A percentile compares a stretch with the other conserved stretches of the same genome.
Evolutionary conservation across 2,888 invertebrate species (phyloP).

Genomic region (Aquatica leii): DNA sequence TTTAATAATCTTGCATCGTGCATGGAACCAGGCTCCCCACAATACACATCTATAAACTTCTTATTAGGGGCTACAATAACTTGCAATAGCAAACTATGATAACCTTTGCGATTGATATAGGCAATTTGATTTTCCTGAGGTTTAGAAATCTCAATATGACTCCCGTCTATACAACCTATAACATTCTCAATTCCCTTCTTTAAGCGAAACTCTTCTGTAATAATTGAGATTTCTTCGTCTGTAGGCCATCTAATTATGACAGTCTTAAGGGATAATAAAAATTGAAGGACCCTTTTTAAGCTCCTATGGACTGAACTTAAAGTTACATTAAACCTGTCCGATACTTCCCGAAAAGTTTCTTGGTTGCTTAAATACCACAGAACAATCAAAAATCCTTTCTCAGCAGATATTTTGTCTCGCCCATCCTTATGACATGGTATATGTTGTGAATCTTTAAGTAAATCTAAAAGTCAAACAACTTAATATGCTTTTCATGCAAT

Average conservation of each 20-base stretch:
- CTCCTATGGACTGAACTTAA: slow-evolving; percentile 3
- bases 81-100: slow-evolving; percentile 42
- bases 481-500: slow-evolving; percentile 9
- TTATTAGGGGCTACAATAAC: slow-evolving; percentile 46
- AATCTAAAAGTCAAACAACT: slow-evolving; percentile 8
- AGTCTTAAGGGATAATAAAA: slow-evolving; percentile 1
- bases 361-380: slow-evolving; percentile 16
- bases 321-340: slow-evolving; percentile 15
- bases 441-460: slow-evolving; percentile 5
- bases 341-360: slow-evolving; percentile 17
- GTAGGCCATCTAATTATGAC: slow-evolving; percentile 2
- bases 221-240: slow-evolving; percentile 8
- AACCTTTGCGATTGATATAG: slow-evolving; percentile 7
- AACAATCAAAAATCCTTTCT: slow-evolving; percentile 12
- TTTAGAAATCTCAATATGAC: slow-evolving; percentile 27
- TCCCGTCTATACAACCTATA: slow-evolving; percentile 33
- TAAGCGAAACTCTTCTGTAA: slow-evolving; percentile 6
- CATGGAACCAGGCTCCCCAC: slow-evolving; percentile 45
- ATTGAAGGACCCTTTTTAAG: slow-evolving; percentile 8
- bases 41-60: slow-evolving; percentile 44
- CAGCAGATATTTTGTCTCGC: slow-evolving; percentile 16
- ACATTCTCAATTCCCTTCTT: slow-evolving; percentile 33
- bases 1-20: slow-evolving; percentile 43
- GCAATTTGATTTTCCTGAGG: slow-evolving; percentile 21
- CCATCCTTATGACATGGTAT: slow-evolving; percentile 15